Conservation (phyloP, 2,113 vertebrate genomes). For the Nothocercus nigrocapillus region DNA sequence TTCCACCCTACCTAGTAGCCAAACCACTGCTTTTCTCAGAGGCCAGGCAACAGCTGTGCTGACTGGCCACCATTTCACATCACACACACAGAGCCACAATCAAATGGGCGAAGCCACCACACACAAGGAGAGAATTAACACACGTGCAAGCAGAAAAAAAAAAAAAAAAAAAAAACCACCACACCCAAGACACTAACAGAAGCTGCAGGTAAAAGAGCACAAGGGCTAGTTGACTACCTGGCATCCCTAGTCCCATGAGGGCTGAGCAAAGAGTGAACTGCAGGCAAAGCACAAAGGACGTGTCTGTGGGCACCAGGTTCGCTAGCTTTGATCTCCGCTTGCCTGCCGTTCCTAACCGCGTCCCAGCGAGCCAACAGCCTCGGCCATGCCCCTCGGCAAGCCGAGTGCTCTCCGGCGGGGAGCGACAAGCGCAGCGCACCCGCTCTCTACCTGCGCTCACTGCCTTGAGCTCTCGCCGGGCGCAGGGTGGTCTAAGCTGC, state of each 20-base stretch:
- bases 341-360: rapidly evolving
- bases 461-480: no score
- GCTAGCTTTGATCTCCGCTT: background rate
- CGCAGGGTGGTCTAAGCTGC: background rate
- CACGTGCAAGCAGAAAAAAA: background rate
- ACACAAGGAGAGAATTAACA: background rate
- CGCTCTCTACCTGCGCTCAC: background rate
- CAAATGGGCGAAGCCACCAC: background rate
- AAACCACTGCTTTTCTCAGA: background rate
- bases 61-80: background rate
- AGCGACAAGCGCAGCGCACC: background rate
- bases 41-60: background rate
- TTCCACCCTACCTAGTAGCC: background rate
- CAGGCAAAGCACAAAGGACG: rapidly evolving
- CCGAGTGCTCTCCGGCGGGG: background rate
- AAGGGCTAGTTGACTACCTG: background rate
- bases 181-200: background rate
- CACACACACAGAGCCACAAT: background rate
- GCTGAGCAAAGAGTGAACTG: background rate
- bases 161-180: background rate
- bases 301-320: background rate
- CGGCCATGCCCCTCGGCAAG: background rate
- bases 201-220: background rate
- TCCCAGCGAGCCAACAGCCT: background rate
- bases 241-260: background rate